Evolutionary conservation across 2,888 invertebrate genomes (phyloP).

Genomic region (Tipula helvola): DNA sequence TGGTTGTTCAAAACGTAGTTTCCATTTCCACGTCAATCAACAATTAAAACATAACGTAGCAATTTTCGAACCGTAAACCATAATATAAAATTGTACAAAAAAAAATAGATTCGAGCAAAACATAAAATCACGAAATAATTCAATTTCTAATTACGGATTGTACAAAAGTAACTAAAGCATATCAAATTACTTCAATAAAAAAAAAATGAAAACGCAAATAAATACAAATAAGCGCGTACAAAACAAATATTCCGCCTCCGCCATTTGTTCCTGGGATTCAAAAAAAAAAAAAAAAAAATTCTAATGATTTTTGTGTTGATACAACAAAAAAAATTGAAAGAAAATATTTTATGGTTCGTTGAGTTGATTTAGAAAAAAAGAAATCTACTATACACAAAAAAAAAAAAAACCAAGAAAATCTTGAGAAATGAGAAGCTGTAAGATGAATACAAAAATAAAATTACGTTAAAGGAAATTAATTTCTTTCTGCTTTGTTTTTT

Average conservation of each 20-base stretch:
- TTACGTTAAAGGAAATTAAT: background rate
- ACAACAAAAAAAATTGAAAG: background rate
- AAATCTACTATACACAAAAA: background rate
- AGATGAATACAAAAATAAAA: background rate
- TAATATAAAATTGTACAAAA: background rate
- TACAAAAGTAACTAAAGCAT: background rate
- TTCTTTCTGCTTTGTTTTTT: background rate
- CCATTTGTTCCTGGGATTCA: background rate
- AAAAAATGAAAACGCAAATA: background rate
- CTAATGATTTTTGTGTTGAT: background rate
- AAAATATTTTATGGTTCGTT: background rate
- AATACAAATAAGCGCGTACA: background rate
- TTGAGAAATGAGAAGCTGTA: background rate
- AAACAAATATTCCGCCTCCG: background rate
- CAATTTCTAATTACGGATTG: background rate
- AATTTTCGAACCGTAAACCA: background rate
- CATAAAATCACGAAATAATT: background rate
- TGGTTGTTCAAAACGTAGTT: no score
- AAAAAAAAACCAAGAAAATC: no score
- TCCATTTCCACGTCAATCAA: background rate
- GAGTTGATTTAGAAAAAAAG: background rate
- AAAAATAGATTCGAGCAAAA: background rate
- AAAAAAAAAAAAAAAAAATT: background rate
- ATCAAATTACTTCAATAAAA: background rate
- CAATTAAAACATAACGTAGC: background rate